These are phyloP conservation scores for Aphyosemion australe DNA, from an alignment of 2,113 vertebrate species.

Conservation along the genomic window DNA sequence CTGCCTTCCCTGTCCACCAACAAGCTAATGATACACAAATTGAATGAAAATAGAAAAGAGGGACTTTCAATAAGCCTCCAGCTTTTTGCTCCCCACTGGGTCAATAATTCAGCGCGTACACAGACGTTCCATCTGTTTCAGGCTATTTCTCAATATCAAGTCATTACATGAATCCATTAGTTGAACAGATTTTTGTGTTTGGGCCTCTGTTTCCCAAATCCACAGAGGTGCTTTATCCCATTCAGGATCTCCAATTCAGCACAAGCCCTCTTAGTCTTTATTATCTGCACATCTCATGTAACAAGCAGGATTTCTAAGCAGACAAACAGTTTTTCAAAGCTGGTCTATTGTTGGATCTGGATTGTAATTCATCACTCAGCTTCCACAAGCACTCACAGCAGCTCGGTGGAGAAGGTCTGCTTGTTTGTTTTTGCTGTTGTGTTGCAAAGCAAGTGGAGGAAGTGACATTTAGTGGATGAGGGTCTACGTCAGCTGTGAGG, in stretches of 20 bases:
- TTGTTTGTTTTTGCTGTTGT: constrained; percentile 48
- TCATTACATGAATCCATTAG: constrained; percentile 43
- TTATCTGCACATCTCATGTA: constrained; percentile 56
- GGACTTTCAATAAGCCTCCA: constrained; percentile 35
- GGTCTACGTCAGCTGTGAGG: constrained; percentile 29
- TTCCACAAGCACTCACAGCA: constrained; percentile 11
- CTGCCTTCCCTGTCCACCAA: constrained; percentile 51
- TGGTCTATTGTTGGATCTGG: constrained; percentile 52
- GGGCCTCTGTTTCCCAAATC: constrained; percentile 23
- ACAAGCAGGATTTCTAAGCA: constrained; percentile 52
- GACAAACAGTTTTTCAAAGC: constrained; percentile 34
- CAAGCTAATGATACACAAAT: constrained; percentile 63
- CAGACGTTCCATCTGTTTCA: constrained; percentile 32
- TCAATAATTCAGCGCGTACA: constrained; percentile 44
- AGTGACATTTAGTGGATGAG: constrained; percentile 55
- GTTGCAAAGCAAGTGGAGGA: constrained; percentile 29
- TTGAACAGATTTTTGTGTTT: constrained; percentile 16
- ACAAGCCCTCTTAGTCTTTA: constrained; percentile 24
- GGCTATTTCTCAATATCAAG: constrained; percentile 31
- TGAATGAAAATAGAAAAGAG: constrained; percentile 61
- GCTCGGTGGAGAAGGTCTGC: constrained; percentile 35
- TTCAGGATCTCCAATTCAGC: constrained; percentile 24
- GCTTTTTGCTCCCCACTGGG: constrained; percentile 5
- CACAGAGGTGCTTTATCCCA: constrained; percentile 18
- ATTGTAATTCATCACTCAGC: constrained; percentile 62